These are phyloP conservation scores for Acronicta alni DNA, from an alignment of 2,888 invertebrate species.

Conservation along the genomic window DNA sequence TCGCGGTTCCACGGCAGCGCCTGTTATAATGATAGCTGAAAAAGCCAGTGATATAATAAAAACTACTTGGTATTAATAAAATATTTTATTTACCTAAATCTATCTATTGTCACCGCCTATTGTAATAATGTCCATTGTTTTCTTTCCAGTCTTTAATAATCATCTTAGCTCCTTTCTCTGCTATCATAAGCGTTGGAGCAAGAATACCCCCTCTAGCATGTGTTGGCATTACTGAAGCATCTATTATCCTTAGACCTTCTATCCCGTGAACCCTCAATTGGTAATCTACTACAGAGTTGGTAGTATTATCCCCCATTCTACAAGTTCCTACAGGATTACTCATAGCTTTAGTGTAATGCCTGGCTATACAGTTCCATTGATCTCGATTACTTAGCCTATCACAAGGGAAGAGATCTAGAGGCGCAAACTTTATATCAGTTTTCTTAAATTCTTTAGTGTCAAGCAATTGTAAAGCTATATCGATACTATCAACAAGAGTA, in stretches of 20 bases:
- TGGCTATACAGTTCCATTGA: constrained; percentile 85
- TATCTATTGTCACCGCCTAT: constrained; percentile 60
- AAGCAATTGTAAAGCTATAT: constrained; percentile 83
- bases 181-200: constrained; percentile 85
- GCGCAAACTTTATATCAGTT: constrained; percentile 81
- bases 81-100: constrained; percentile 64
- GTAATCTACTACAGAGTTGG: constrained; percentile 81
- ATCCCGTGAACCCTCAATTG: constrained; percentile 81
- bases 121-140: constrained; percentile 75
- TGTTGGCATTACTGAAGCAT: constrained; percentile 85
- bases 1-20: constrained; percentile 82
- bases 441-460: constrained; percentile 84
- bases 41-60: constrained; percentile 86
- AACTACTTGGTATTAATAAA: constrained; percentile 80
- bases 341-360: constrained; percentile 85
- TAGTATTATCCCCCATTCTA: constrained; percentile 81
- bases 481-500: constrained; percentile 82
- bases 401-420: constrained; percentile 83
- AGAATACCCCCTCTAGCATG: constrained; percentile 81
- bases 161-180: constrained; percentile 83
- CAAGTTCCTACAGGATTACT: constrained; percentile 85
- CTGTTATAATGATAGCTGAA: constrained; percentile 87
- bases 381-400: constrained; percentile 81
- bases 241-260: constrained; percentile 82
- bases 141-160: constrained; percentile 85